A percentile compares a stretch with the other conserved stretches of the same genome.
Conservation (phyloP, 2,113 vertebrate species). For the Hipposideros armiger region DNA sequence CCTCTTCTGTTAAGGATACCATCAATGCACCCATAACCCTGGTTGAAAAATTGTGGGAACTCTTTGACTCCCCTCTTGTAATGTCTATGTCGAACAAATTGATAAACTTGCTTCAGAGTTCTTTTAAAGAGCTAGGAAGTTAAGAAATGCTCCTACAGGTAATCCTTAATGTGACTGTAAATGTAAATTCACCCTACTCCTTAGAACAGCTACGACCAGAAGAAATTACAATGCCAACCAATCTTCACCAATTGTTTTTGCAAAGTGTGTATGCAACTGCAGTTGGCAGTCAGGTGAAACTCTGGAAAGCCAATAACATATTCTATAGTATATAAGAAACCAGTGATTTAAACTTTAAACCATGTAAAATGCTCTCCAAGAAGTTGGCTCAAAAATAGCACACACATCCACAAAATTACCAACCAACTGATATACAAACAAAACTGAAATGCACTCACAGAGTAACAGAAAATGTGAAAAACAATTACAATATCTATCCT, state of each 20-base stretch:
- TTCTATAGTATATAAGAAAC: background rate
- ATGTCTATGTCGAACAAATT: background rate
- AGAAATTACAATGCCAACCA: conserved; percentile 33
- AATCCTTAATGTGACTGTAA: conserved; percentile 1
- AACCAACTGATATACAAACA: background rate
- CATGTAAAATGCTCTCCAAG: background rate
- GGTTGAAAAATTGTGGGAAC: background rate
- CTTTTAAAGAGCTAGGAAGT: background rate
- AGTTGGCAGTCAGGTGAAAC: background rate
- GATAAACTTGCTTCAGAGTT: background rate
- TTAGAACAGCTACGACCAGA: background rate
- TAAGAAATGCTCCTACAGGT: background rate
- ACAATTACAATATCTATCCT: background rate
- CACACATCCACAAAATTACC: background rate
- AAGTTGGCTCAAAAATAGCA: background rate
- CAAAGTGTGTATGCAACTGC: background rate
- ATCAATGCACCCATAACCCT: background rate
- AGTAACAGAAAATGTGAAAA: background rate
- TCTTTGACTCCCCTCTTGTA: background rate
- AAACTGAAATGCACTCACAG: background rate
- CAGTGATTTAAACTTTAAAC: background rate
- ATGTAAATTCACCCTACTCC: background rate
- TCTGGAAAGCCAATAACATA: background rate
- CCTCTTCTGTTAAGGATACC: background rate
- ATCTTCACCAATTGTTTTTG: background rate